Base-by-base conservation (phyloP, 92 coral and sea anemone species). In the Heliopora coerulea region DNA sequence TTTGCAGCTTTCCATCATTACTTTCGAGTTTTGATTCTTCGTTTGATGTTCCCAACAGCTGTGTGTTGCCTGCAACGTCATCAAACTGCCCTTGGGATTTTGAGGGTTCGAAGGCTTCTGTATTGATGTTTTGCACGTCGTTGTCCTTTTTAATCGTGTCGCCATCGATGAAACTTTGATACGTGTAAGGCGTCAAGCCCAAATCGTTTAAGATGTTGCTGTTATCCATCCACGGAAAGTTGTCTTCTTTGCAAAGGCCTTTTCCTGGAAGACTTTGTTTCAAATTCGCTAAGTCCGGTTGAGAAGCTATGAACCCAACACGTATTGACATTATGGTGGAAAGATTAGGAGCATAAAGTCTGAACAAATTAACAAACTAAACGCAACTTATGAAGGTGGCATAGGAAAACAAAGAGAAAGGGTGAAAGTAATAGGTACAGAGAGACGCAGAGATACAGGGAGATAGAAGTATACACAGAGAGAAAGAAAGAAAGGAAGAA, bases 131-230 rank as follows among this genome's bases (percentile, higher is more conserved):
- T 46, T 2, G 14, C 2, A 15, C 2, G n/a, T 46, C 14, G n/a
- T 15, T 23, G 25, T 70, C 54, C 50, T 32, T 70, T 26, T 18
- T 19, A 1, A 34, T 52, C 77, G 20, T 30, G 19, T 70, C 77
- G 12, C 77, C 77, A 54, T 70, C 77, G 12, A 70, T 70, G 50
- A 30, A 70, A 32, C 77, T 70, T 70, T 70, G 77, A 31, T 70
- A 70, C 26, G 23, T 70, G 33, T 50, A 70, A 0, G 77, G 26
- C 15, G 48, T 26, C 30, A 49, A 28, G 48, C 10, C 37, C 10
- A 49, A 17, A 44, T 48, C 48, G 58, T 44, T 48, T 29, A 44
- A 14, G 0, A 17, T 42, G 34, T 25, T 42, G 7, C 14, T 10
- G 14, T 46, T 15, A n/a, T n/a, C 52, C 19, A 27, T 19, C 74